A percentile compares a stretch with the other conserved stretches of the same genome.
phyloP scores from a whole-genome alignment of 2,888 invertebrate genomes.

The Tortrix viridana region DNA sequence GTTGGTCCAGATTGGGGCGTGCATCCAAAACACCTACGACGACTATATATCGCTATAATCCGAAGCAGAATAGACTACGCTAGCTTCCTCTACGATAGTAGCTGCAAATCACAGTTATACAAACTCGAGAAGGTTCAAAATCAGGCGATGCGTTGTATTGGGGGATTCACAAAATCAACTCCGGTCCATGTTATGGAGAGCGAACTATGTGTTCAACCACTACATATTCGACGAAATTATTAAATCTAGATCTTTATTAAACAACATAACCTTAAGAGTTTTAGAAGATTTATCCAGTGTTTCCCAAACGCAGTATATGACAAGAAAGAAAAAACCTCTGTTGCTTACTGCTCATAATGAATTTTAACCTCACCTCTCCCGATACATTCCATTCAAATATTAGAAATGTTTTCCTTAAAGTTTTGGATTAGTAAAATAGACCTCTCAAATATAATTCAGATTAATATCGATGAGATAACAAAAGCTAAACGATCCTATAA shows the following conservation, averaged over 20 bases:
- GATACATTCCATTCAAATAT: background rate
- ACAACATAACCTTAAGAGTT: background rate
- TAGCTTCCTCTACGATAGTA: slow-evolving; percentile 35
- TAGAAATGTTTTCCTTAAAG: slow-evolving; percentile 2
- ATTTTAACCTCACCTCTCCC: background rate
- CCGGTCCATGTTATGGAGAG: slow-evolving; percentile 40
- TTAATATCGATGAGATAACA: background rate
- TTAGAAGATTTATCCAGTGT: background rate
- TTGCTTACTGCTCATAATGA: background rate
- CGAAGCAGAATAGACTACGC: slow-evolving; percentile 26
- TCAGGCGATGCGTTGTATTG: slow-evolving; percentile 34
- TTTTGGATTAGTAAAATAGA: slow-evolving; percentile 6
- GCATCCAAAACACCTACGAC: slow-evolving; percentile 25
- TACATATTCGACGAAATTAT: background rate
- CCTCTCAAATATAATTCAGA: background rate
- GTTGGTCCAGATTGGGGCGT: slow-evolving; percentile 22
- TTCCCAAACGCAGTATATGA: background rate
- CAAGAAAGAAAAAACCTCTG: slow-evolving; percentile 5
- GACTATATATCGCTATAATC: slow-evolving; percentile 13
- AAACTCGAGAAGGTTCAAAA: slow-evolving; percentile 38
- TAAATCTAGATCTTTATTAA: background rate
- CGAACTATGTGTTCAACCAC: slow-evolving; percentile 31
- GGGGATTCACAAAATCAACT: slow-evolving; percentile 35
- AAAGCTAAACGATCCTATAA: background rate
- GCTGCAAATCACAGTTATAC: slow-evolving; percentile 23